Evolutionary conservation across 1,140 invertebrate species (phyloP).

Genomic region (Bombus difficillimus): DNA sequence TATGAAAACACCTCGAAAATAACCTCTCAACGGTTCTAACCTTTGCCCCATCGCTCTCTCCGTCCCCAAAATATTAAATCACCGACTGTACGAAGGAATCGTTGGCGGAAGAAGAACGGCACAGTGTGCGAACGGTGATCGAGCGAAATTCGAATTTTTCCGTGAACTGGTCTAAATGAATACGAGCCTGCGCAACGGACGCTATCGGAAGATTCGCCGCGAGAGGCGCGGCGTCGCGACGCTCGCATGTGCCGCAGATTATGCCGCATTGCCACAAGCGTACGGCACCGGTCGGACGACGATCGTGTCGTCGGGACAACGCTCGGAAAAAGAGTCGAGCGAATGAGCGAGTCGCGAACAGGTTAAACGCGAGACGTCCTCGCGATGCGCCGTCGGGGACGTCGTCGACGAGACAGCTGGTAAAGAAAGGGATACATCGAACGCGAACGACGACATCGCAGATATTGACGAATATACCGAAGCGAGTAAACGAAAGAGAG

Average conservation of each 20-base stretch:
- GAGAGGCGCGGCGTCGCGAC: constrained; percentile 66
- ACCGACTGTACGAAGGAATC: neutral
- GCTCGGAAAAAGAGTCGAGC: neutral
- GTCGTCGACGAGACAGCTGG: constrained; percentile 6
- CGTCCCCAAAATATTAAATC: neutral
- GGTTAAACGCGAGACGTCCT: neutral
- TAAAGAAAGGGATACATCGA: neutral
- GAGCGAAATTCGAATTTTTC: constrained; percentile 21
- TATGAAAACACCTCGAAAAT: neutral
- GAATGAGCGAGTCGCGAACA: constrained; percentile 14
- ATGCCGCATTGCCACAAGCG: constrained; percentile 73
- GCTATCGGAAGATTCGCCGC: constrained; percentile 35
- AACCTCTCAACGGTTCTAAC: neutral
- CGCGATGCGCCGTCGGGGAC: constrained; percentile 42
- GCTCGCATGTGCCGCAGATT: constrained; percentile 70
- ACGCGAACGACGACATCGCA: neutral
- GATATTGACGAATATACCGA: too few species aligned
- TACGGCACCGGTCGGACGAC: constrained; percentile 42
- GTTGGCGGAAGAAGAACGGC: neutral
- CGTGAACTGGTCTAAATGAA: neutral
- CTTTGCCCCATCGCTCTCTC: neutral
- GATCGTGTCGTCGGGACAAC: neutral
- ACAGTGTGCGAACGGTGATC: neutral
- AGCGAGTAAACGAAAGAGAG: neutral
- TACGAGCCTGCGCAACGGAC: constrained; percentile 20